These are phyloP conservation scores for Melieria picta DNA, from an alignment of 2,888 invertebrate species.

Conservation along the genomic window DNA sequence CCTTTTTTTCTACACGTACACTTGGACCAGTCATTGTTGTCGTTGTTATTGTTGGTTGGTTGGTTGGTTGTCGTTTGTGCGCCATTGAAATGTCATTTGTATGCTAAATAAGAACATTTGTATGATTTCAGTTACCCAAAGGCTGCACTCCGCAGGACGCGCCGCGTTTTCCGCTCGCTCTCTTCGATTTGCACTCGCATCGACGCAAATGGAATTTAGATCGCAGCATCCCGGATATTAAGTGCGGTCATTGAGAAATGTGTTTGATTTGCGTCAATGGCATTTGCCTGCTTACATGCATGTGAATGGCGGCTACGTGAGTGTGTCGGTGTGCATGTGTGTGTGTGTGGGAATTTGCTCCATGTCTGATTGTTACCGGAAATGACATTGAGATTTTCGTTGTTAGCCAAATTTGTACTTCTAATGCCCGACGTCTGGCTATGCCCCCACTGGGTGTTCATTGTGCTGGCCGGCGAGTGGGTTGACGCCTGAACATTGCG, in stretches of 20 bases:
- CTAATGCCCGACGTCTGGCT: too few relatives aligned
- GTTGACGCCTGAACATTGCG: too few relatives aligned
- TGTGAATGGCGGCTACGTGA: too few relatives aligned
- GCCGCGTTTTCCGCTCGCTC: neutral
- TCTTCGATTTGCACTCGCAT: neutral
- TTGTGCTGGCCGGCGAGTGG: too few relatives aligned
- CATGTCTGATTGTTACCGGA: constrained; percentile 11
- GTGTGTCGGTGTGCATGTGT: too few relatives aligned
- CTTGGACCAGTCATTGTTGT: neutral
- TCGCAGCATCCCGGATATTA: constrained; percentile 12
- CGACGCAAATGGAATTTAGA: neutral
- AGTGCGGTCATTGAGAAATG: constrained; percentile 17
- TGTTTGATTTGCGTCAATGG: constrained; percentile 13
- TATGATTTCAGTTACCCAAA: constrained; percentile 13
- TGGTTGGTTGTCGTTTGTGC: neutral
- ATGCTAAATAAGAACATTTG: constrained; percentile 23
- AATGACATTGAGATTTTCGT: constrained; percentile 20
- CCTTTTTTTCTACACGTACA: neutral
- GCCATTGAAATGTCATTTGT: constrained; percentile 8
- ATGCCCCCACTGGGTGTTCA: too few relatives aligned
- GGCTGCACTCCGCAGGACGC: neutral
- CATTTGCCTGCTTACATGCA: neutral
- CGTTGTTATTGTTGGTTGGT: neutral
- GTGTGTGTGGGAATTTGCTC: neutral
- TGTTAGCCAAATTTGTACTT: neutral